A percentile compares a stretch with the other conserved stretches of the same genome.
Conservation (phyloP, 2,797 vertebrate genomes). For the Perodicticus potto region DNA sequence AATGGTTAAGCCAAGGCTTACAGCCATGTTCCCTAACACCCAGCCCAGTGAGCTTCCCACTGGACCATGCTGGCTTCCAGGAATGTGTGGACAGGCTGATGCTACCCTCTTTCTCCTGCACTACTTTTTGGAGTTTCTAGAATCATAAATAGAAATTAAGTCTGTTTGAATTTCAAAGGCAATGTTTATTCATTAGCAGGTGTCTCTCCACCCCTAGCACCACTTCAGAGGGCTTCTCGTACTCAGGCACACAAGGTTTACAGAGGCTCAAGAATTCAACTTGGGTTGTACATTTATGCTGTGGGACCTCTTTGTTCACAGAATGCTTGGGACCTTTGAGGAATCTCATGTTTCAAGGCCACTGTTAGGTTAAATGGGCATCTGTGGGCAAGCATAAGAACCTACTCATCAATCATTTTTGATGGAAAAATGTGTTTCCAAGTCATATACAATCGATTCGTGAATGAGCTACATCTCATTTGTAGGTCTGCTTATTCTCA, state of each 20-base stretch:
- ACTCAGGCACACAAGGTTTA: not conserved
- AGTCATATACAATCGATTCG: conserved; percentile 29
- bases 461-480: conserved; percentile 51
- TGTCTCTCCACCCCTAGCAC: not conserved
- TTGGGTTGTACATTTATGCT: not conserved
- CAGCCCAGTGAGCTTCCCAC: not conserved
- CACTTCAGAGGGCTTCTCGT: not conserved
- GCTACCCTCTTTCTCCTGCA: not conserved
- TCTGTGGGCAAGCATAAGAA: conserved; percentile 27
- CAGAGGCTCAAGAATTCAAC: not conserved
- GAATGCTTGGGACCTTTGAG: conserved; percentile 22
- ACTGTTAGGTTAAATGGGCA: conserved; percentile 62
- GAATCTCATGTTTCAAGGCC: conserved; percentile 60
- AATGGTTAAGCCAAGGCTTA: not conserved
- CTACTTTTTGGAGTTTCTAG: not conserved
- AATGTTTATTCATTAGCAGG: not conserved
- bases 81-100: no score
- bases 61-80: not conserved
- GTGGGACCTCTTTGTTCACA: not conserved
- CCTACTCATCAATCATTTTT: conserved; percentile 64
- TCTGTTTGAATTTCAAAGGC: not conserved
- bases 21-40: not conserved
- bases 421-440: conserved; percentile 63
- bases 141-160: not conserved
- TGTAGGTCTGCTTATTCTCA: conserved; percentile 8